Conservation (phyloP, 2,888 invertebrate genomes). For the Cordilura impudica region DNA sequence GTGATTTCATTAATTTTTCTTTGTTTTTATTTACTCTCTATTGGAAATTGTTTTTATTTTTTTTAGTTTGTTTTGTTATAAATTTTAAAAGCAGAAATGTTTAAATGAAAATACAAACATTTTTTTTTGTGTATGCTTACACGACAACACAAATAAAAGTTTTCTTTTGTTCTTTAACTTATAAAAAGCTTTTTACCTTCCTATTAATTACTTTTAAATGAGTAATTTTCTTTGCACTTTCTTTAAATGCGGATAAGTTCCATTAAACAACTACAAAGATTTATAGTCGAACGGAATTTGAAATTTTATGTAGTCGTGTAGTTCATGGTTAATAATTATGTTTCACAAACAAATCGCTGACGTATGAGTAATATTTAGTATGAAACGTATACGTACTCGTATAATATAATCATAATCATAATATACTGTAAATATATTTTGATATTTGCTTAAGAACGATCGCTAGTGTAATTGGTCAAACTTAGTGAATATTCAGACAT, state of each 20-base stretch:
- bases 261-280: background rate
- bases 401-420: too few species aligned
- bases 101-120: background rate
- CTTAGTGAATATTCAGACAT: too few species aligned
- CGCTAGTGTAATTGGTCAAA: too few species aligned
- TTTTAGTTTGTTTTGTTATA: constrained; percentile 13
- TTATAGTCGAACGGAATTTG: background rate
- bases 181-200: background rate
- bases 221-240: background rate
- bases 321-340: too few species aligned
- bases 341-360: too few species aligned
- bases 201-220: constrained; percentile 1
- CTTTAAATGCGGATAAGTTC: background rate
- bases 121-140: background rate
- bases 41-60: background rate
- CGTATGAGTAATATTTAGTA: constrained; percentile 32
- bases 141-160: background rate
- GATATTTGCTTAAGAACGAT: too few species aligned
- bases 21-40: background rate
- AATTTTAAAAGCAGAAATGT: background rate
- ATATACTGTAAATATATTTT: too few species aligned
- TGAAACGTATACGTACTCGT: too few species aligned
- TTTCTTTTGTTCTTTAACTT: too few species aligned
- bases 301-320: constrained; percentile 1
- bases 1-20: constrained; percentile 4